Percentiles rank a stretch among this genome's conserved stretches.
These are phyloP conservation scores for Chelon auratus DNA, from an alignment of 2,797 vertebrate species.

Conservation along the genomic window DNA sequence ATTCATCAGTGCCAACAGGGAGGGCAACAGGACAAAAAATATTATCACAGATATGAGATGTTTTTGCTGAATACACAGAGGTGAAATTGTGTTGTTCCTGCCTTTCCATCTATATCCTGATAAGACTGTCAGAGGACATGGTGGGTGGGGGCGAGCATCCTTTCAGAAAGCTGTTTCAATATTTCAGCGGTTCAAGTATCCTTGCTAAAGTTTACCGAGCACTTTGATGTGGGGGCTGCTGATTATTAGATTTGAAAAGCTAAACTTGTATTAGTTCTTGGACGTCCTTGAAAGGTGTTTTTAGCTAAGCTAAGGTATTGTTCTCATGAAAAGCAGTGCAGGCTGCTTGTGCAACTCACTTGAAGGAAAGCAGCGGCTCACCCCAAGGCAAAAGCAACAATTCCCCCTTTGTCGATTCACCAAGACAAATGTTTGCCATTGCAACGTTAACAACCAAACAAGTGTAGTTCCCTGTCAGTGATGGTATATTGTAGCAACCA, in stretches of 20 bases:
- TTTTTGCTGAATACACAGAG: constrained; percentile 74
- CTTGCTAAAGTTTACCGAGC: constrained; percentile 43
- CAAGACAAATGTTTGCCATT: constrained; percentile 65
- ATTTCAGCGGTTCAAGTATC: constrained; percentile 51
- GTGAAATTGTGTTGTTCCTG: constrained; percentile 70
- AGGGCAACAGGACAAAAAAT: constrained; percentile 63
- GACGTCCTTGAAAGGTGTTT: constrained; percentile 71
- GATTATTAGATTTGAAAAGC: constrained; percentile 66
- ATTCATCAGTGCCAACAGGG: constrained; percentile 62
- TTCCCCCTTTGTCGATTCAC: constrained; percentile 70
- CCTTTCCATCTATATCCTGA: constrained; percentile 61
- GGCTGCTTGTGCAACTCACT: constrained; percentile 57
- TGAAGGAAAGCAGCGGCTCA: constrained; percentile 66
- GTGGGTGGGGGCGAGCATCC: constrained; percentile 32
- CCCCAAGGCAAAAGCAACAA: constrained; percentile 72
- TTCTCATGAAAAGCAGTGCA: constrained; percentile 59
- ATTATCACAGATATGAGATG: constrained; percentile 71
- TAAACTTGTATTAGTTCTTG: constrained; percentile 50
- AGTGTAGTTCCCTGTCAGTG: constrained; percentile 54
- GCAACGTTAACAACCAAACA: constrained; percentile 56
- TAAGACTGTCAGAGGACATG: constrained; percentile 65
- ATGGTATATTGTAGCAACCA: constrained; percentile 56
- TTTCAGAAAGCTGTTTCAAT: constrained; percentile 60
- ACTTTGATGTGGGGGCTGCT: constrained; percentile 61
- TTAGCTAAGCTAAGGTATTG: constrained; percentile 56